phyloP scores from a whole-genome alignment of 2,888 invertebrate species.

The Phytoseiulus persimilis region DNA sequence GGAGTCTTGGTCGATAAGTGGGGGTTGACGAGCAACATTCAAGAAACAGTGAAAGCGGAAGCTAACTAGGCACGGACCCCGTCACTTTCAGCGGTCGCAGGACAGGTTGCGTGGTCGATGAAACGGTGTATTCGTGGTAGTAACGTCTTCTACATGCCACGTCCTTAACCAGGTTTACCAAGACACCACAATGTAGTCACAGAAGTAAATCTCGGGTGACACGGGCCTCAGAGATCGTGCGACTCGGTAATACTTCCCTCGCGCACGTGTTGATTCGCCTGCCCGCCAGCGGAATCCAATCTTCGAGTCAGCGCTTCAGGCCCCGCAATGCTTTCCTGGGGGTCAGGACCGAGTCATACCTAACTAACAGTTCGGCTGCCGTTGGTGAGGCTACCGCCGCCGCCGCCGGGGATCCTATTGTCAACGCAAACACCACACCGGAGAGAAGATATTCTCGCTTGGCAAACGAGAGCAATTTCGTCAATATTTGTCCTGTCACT shows the following conservation, averaged over 20 bases:
- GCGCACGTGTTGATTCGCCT: background rate
- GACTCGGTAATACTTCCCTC: background rate
- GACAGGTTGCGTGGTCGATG: too few relatives aligned
- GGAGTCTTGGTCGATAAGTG: too few relatives aligned
- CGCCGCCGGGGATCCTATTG: background rate
- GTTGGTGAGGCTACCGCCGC: too few relatives aligned
- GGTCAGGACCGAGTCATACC: background rate
- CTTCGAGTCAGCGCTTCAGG: background rate
- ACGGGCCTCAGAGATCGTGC: background rate
- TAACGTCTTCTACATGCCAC: background rate
- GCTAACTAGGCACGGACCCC: too few relatives aligned
- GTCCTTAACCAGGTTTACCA: background rate
- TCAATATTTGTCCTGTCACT: constrained; percentile 33
- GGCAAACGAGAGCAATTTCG: constrained; percentile 19
- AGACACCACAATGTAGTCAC: background rate
- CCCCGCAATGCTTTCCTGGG: background rate
- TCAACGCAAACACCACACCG: background rate
- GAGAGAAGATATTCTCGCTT: background rate
- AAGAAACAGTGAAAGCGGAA: too few relatives aligned
- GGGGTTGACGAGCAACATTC: too few relatives aligned
- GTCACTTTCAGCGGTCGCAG: too few relatives aligned
- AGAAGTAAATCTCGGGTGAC: background rate
- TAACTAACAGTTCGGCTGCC: background rate
- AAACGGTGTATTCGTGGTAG: background rate
- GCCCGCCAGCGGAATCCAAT: background rate